Evolutionary conservation across 2,797 vertebrate genomes (phyloP).

Genomic region (Lepidocolaptes lacrymiger): DNA sequence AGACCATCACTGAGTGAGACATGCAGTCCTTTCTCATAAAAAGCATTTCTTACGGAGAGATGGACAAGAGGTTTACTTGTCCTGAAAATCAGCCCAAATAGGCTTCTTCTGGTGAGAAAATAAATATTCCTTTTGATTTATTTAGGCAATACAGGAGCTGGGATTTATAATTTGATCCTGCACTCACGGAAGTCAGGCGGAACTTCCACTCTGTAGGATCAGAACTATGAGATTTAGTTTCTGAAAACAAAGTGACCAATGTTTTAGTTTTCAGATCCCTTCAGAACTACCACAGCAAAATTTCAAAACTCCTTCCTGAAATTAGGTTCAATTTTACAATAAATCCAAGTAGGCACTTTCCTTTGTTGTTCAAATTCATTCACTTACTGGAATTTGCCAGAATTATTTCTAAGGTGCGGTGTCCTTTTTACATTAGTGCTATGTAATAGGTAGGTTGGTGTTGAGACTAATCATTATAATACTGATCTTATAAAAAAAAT

Average conservation of each 20-base stretch:
- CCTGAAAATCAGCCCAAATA: background rate
- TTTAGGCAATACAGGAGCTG: background rate
- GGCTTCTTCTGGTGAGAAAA: background rate
- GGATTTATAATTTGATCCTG: background rate
- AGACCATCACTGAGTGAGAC: background rate
- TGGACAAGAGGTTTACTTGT: background rate
- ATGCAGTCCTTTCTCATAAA: background rate
- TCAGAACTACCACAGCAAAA: background rate
- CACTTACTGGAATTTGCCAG: background rate
- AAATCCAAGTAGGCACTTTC: background rate
- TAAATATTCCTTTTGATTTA: background rate
- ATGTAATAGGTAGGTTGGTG: background rate
- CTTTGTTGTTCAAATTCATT: background rate
- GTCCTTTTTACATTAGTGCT: background rate
- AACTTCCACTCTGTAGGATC: background rate
- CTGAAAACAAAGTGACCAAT: background rate
- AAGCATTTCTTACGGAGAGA: background rate
- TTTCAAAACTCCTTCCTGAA: background rate
- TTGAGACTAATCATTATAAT: background rate
- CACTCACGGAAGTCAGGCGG: background rate
- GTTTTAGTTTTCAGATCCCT: background rate
- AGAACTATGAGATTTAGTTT: background rate
- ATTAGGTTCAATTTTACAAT: background rate
- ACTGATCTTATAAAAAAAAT: background rate
- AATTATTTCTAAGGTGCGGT: background rate